Evolutionary conservation across 30 jellyfish, hydroid and myxozoan genomes (phyloP).

Genomic region (Hydractinia symbiolongicarpus): DNA sequence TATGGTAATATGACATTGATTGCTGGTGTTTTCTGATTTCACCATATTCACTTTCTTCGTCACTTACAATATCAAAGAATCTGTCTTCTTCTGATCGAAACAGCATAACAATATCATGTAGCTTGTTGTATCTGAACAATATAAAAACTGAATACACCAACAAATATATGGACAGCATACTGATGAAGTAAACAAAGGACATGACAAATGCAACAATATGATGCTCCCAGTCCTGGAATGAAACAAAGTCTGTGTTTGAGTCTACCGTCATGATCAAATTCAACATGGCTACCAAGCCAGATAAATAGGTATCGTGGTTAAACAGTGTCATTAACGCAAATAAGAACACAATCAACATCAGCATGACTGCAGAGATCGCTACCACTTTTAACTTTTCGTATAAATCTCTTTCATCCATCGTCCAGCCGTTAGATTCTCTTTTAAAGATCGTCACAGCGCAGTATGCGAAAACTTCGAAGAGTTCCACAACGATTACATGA

Average conservation of each 20-base stretch:
- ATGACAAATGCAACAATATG: constrained; percentile 4
- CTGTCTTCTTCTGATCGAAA: background rate
- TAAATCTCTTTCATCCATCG: background rate
- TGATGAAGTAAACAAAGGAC: background rate
- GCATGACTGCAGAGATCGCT: background rate
- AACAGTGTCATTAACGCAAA: constrained; percentile 1
- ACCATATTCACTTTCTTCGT: background rate
- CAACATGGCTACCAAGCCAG: constrained; percentile 1
- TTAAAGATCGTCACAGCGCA: background rate
- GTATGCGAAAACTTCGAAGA: background rate
- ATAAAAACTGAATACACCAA: constrained; percentile 7
- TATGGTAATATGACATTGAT: constrained; percentile 14
- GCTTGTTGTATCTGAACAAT: background rate
- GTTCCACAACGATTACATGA: background rate
- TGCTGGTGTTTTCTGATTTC: background rate
- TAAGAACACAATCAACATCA: background rate
- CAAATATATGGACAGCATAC: background rate
- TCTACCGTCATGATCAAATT: constrained; percentile 2
- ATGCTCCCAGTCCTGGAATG: background rate
- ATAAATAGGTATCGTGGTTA: background rate
- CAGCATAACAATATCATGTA: background rate
- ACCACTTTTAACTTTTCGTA: constrained; percentile 6
- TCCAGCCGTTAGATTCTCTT: background rate
- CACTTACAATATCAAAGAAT: background rate
- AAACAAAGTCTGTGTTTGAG: background rate